phyloP scores from a whole-genome alignment of 2,797 vertebrate genomes.

The Xenops minutus region DNA sequence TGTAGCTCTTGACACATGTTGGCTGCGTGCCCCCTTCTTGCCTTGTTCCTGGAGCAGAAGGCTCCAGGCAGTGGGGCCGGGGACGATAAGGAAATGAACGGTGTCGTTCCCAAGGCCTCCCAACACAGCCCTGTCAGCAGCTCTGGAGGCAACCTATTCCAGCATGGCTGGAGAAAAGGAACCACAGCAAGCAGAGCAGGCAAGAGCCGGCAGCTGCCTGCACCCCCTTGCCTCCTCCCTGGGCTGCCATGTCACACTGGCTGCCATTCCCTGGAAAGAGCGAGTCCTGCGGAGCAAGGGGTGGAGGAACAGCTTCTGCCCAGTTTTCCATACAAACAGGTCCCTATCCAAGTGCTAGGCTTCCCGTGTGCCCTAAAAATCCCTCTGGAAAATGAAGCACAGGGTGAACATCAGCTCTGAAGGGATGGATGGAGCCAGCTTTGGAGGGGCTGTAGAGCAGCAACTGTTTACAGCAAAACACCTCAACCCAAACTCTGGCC shows the following conservation, averaged over 20 bases:
- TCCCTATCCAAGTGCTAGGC: background rate
- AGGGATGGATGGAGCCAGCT: background rate
- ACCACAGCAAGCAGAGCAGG: conserved; percentile 20
- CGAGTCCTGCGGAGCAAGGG: background rate
- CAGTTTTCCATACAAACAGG: fast-evolving
- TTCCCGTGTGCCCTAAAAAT: background rate
- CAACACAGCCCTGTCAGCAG: conserved; percentile 72
- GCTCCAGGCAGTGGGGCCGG: conserved; percentile 55
- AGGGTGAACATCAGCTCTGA: background rate
- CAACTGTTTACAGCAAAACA: background rate
- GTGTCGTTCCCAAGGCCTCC: conserved; percentile 72
- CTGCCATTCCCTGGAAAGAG: background rate
- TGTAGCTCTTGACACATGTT: conserved; percentile 76
- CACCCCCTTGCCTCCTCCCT: background rate
- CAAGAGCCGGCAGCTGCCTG: conserved; percentile 41
- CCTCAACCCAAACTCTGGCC: background rate
- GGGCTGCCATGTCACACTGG: background rate
- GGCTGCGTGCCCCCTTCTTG: conserved; percentile 64
- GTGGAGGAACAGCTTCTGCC: background rate
- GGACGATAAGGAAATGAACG: conserved; percentile 69
- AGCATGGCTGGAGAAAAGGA: conserved; percentile 55
- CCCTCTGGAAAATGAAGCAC: background rate
- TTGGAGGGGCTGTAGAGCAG: background rate
- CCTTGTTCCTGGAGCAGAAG: conserved; percentile 72
- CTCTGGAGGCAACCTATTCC: conserved; percentile 70